Conservation (phyloP, 2,797 vertebrate species). For the Emys orbicularis region DNA sequence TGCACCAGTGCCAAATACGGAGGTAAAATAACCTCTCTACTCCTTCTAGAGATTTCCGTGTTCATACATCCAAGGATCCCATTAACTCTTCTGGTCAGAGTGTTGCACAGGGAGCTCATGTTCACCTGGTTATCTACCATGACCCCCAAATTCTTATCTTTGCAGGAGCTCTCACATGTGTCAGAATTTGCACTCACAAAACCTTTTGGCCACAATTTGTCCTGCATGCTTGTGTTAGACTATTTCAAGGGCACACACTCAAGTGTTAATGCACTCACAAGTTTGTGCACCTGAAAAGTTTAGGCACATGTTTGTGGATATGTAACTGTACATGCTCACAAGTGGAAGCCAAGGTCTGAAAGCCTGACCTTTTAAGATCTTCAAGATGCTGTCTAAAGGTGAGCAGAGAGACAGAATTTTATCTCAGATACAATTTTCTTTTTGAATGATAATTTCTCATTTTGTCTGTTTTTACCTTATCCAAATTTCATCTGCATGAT, state of each 20-base stretch:
- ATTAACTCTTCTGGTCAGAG: background rate
- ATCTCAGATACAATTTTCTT: background rate
- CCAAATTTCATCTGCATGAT: background rate
- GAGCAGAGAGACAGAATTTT: background rate
- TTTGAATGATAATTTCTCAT: rapidly evolving
- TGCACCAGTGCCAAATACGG: too few relatives aligned
- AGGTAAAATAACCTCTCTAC: too few relatives aligned
- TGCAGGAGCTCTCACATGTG: too few relatives aligned
- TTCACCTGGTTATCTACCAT: background rate
- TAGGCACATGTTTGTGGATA: background rate
- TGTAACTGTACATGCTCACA: background rate
- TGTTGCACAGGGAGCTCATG: background rate
- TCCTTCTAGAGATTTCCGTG: too few relatives aligned
- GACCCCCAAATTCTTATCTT: too few relatives aligned
- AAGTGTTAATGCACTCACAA: rapidly evolving
- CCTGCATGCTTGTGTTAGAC: too few relatives aligned
- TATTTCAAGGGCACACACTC: rapidly evolving
- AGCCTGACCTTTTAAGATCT: background rate
- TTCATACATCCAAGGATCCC: background rate
- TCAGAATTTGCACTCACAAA: too few relatives aligned
- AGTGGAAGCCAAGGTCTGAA: background rate
- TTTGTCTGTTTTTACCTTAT: background rate
- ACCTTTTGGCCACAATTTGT: too few relatives aligned
- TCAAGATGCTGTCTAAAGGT: rapidly evolving
- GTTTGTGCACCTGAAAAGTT: background rate